phyloP scores from a whole-genome alignment of 1,140 invertebrate species.

The Lepidurus packardi region DNA sequence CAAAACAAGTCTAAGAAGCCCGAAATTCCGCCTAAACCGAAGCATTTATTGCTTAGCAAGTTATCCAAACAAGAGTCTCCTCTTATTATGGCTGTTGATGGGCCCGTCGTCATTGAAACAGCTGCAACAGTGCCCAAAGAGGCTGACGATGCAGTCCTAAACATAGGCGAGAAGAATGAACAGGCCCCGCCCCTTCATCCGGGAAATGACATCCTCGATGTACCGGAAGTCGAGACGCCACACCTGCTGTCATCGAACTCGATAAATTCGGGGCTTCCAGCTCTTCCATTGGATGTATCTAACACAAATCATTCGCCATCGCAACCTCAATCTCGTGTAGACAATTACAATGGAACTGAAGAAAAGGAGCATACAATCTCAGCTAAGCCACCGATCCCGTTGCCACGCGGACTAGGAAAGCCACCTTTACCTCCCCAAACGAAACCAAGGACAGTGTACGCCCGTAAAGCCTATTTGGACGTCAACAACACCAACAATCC shows the following conservation, averaged over 20 bases:
- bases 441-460: conserved; percentile 28
- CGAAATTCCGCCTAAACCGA: not conserved
- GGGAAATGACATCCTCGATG: not conserved
- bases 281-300: not conserved
- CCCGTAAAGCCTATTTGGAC: conserved; percentile 28
- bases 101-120: not conserved
- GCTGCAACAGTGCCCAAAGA: not conserved
- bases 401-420: conserved; percentile 26
- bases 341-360: not conserved
- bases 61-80: not conserved
- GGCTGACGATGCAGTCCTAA: not conserved
- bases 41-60: conserved; percentile 6
- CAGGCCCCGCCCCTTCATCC: not conserved
- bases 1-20: conserved; percentile 22
- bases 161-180: conserved; percentile 1
- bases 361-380: not conserved
- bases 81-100: not conserved
- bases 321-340: not conserved
- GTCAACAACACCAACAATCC: not conserved
- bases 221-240: not conserved
- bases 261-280: not conserved
- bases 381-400: conserved; percentile 26
- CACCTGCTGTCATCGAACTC: not conserved
- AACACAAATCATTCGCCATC: too few species aligned
- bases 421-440: conserved; percentile 30